Percentiles rank a stretch among this genome's conserved stretches.
These are phyloP conservation scores for Heterochromis multidens DNA, from an alignment of 2,113 vertebrate species.

Conservation along the genomic window DNA sequence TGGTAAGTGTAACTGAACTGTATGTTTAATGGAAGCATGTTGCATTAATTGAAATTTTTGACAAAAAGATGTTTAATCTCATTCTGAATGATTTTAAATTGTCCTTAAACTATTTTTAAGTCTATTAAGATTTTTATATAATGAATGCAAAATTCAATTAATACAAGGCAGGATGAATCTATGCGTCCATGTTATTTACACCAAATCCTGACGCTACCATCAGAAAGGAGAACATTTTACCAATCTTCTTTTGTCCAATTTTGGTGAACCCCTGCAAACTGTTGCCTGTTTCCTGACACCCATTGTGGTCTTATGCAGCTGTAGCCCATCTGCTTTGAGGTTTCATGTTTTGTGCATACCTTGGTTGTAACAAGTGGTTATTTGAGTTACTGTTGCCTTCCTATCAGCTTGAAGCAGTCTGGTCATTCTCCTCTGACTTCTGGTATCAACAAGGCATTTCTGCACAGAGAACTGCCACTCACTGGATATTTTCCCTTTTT, in stretches of 20 bases:
- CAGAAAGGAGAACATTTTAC: neutral
- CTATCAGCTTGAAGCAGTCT: neutral
- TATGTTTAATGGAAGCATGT: neutral
- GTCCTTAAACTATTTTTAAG: neutral
- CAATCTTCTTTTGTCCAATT: neutral
- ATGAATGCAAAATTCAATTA: neutral
- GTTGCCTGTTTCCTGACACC: neutral
- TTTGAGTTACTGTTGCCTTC: neutral
- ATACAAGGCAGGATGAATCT: neutral
- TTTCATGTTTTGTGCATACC: neutral
- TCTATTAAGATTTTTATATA: neutral
- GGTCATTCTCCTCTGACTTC: neutral
- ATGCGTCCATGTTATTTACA: neutral
- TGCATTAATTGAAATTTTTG: too few relatives aligned
- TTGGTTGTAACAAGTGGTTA: neutral
- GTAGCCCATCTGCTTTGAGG: neutral
- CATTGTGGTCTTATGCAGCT: neutral
- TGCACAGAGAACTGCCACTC: neutral
- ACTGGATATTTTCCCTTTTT: neutral
- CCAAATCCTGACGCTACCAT: neutral
- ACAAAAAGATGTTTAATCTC: too few relatives aligned
- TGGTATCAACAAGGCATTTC: neutral
- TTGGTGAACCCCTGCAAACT: neutral
- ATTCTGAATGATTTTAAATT: neutral
- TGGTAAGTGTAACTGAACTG: neutral